Evolutionary conservation across 1,140 invertebrate genomes (phyloP).

Genomic region (Cyclargus thomasi): DNA sequence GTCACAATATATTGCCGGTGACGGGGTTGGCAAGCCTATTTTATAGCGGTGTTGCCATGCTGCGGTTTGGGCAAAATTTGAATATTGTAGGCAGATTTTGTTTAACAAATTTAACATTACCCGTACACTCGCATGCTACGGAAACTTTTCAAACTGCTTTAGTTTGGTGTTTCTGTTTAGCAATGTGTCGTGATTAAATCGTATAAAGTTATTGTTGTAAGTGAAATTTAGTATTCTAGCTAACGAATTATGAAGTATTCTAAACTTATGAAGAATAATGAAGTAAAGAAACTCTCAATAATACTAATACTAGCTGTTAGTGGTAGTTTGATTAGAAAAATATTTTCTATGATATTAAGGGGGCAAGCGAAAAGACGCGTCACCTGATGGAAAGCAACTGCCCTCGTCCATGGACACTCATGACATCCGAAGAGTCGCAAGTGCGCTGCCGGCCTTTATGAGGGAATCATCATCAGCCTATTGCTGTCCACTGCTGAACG

Average conservation of each 20-base stretch:
- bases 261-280: too few relatives aligned
- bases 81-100: constrained; percentile 5
- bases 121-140: background rate
- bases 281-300: too few relatives aligned
- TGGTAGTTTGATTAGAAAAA: too few relatives aligned
- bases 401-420: too few relatives aligned
- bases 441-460: too few relatives aligned
- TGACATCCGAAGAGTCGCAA: too few relatives aligned
- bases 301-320: too few relatives aligned
- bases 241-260: background rate
- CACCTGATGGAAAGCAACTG: too few relatives aligned
- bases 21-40: background rate
- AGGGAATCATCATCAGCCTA: too few relatives aligned
- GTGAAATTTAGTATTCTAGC: background rate
- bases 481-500: too few relatives aligned
- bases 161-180: background rate
- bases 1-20: background rate
- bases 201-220: background rate
- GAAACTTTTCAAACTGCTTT: background rate
- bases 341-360: too few relatives aligned
- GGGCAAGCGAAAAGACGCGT: too few relatives aligned
- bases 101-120: background rate
- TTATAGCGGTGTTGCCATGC: background rate
- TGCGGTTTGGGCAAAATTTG: background rate
- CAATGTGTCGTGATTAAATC: background rate